Conservation (phyloP, 1,140 invertebrate species). For the Hirudo medicinalis region DNA sequence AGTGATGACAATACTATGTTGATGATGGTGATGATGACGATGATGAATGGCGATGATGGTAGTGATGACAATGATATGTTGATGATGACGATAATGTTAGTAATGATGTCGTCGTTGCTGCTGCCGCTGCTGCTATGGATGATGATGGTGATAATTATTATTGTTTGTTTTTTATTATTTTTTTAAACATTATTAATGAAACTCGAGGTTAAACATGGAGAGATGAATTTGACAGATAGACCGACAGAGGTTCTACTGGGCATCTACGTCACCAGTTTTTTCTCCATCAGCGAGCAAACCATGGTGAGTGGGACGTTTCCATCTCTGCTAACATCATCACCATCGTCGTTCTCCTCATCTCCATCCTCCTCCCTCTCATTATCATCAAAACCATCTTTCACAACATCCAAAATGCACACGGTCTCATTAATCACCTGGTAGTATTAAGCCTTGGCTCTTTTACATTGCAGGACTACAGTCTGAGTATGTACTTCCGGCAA, state of each 20-base stretch:
- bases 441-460: background rate
- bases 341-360: conserved; percentile 16
- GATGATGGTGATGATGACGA: conserved; percentile 3
- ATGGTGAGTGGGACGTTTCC: conserved; percentile 19
- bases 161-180: background rate
- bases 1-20: background rate
- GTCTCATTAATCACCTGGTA: background rate
- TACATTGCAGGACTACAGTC: conserved; percentile 33
- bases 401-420: background rate
- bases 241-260: conserved; percentile 22
- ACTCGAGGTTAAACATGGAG: no score
- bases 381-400: conserved; percentile 2
- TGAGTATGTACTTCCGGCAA: conserved; percentile 38
- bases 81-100: background rate
- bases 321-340: conserved; percentile 19
- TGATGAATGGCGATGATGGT: background rate
- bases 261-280: conserved; percentile 24
- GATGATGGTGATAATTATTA: background rate
- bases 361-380: conserved; percentile 16
- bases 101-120: background rate
- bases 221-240: background rate
- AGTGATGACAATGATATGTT: background rate
- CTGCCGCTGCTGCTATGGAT: background rate
- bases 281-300: conserved; percentile 24
- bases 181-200: background rate